phyloP scores from a whole-genome alignment of 2,113 vertebrate species.

The Theristicus caerulescens region DNA sequence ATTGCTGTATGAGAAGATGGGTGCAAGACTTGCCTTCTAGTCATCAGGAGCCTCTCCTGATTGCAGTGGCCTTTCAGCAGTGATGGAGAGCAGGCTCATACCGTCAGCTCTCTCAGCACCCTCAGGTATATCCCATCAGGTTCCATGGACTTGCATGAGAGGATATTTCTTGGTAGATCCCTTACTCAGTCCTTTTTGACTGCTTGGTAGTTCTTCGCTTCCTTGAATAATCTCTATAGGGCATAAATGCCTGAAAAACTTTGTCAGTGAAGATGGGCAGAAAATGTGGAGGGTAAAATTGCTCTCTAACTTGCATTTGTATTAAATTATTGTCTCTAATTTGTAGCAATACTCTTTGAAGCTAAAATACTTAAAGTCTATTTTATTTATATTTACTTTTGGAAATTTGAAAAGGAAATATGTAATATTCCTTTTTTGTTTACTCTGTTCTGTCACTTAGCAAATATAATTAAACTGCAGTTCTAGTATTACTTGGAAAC shows the following conservation, averaged over 20 bases:
- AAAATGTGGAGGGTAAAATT: not conserved
- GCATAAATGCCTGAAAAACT: not conserved
- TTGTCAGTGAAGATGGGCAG: not conserved
- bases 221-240: not conserved
- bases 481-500: not conserved
- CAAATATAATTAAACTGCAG: not conserved
- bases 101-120: not conserved
- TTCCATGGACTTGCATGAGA: not conserved
- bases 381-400: not conserved
- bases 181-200: not conserved
- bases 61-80: not conserved
- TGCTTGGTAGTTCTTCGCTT: not conserved
- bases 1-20: not conserved
- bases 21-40: not conserved
- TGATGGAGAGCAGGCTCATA: not conserved
- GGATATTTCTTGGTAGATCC: not conserved
- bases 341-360: not conserved
- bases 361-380: not conserved
- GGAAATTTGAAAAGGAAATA: not conserved
- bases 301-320: not conserved
- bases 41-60: not conserved
- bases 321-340: not conserved
- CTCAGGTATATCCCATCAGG: not conserved
- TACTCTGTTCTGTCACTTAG: not conserved
- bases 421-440: not conserved